Evolutionary conservation across 2,797 vertebrate genomes (phyloP), one percentile per base, ranked within the genome.

Genomic region (Diglossa cyanea): DNA sequence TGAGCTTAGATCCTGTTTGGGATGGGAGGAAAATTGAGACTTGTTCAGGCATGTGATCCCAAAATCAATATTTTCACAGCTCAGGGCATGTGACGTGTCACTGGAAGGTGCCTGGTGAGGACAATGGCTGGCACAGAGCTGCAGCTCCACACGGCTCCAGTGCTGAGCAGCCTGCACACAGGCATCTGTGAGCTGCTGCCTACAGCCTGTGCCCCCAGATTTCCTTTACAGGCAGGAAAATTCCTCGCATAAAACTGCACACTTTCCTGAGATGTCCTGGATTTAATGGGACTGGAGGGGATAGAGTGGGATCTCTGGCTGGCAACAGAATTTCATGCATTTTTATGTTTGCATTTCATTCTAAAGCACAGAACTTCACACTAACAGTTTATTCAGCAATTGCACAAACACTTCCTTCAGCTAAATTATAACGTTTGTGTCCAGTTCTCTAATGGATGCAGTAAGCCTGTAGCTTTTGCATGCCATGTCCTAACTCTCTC

Each of bases 31-130:
- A 96, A 95, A 79, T 23, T 84, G 83, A 92, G 86, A 54, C 58
- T 45, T 51, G 40, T 78, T 88, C 70, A 73, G 55, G 73, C 77
- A 81, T 16, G 15, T 73, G 82, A 92, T 90, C 82, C 79, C 82
- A 72, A 88, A 88, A 96, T 78, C 92, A 96, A 62, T 95, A 95
- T 93, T 96, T 93, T 91, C 86, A 93, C 73, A 95, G 90, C 73
- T 75, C 60, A 57, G 71, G 55, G 83, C 42, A 42, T 76, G 67
- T 93, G 88, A 92, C 35, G 4, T 76, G 80, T 88, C 77, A 35
- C 83, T 35, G 9, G 58, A 86, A 90, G 57, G 82, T n/a, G 82
- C 65, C 63, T 11, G 3, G 37, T 1, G 7, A 92, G 92, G 86
- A 95, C 93, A 97, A 95, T 94, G 73, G 63, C 61, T 94, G 95